Evolutionary conservation across 1,140 invertebrate species (phyloP).

Genomic region (Trichonephila clavata): DNA sequence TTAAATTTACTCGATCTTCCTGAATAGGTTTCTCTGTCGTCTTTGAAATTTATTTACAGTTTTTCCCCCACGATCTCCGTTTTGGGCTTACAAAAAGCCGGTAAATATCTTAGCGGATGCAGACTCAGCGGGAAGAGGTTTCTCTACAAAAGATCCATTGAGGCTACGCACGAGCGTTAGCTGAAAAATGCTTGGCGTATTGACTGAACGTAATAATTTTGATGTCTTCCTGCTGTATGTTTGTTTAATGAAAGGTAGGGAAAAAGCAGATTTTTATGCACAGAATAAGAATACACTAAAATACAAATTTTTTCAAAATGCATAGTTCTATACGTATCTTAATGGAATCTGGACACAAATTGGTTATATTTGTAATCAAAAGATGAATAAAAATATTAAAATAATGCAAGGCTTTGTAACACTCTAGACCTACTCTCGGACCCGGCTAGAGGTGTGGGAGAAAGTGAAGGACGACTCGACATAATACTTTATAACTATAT

Average conservation of each 20-base stretch:
- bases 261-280: too few species aligned
- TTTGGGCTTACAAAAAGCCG: neutral
- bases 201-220: neutral
- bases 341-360: too few species aligned
- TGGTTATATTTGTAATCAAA: too few species aligned
- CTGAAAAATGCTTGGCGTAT: neutral
- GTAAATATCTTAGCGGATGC: constrained; percentile 35
- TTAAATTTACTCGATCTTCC: neutral
- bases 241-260: neutral
- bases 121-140: neutral
- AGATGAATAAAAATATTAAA: too few species aligned
- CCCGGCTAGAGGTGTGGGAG: too few species aligned
- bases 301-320: too few species aligned
- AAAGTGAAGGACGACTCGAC: too few species aligned
- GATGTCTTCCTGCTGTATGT: neutral
- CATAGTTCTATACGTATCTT: too few species aligned
- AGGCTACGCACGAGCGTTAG: neutral
- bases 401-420: too few species aligned
- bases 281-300: too few species aligned
- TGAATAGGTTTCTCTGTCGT: neutral
- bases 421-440: too few species aligned
- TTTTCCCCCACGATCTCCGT: neutral
- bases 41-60: neutral
- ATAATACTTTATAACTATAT: too few species aligned
- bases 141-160: neutral